phyloP scores from a whole-genome alignment of 2,888 invertebrate genomes.

The Myopa testacea region DNA sequence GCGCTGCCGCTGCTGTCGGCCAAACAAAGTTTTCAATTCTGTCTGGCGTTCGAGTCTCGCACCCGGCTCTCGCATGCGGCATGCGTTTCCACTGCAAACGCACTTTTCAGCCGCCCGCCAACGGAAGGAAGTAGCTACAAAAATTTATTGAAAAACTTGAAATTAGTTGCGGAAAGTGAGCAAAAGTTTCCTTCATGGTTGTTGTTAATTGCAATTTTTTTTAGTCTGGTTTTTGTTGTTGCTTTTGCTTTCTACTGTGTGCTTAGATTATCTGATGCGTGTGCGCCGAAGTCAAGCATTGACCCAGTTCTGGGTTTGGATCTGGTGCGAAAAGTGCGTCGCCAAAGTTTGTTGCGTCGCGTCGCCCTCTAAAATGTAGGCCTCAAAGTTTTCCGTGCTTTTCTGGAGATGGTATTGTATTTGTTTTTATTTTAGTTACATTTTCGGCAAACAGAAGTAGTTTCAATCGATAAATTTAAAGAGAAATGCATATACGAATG shows the following conservation, averaged over 20 bases:
- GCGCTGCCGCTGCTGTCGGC: constrained; percentile 3
- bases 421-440: constrained; percentile 38
- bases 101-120: constrained; percentile 33
- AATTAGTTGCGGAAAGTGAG: constrained; percentile 44
- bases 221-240: constrained; percentile 38
- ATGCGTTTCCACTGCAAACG: constrained; percentile 37
- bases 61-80: constrained; percentile 47
- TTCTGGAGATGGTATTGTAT: neutral
- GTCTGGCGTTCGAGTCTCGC: constrained; percentile 35
- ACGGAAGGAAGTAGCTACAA: constrained; percentile 12
- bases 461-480: constrained; percentile 34
- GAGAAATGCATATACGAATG: neutral
- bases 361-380: constrained; percentile 46
- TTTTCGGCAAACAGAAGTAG: constrained; percentile 31
- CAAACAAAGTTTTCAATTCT: constrained; percentile 46
- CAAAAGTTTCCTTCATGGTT: constrained; percentile 48
- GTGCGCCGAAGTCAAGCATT: constrained; percentile 49
- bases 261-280: constrained; percentile 44
- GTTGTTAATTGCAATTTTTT: constrained; percentile 51
- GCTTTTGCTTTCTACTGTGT: constrained; percentile 8
- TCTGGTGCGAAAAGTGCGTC: constrained; percentile 38
- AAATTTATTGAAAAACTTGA: constrained; percentile 48
- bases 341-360: constrained; percentile 46
- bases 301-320: constrained; percentile 42
- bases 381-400: constrained; percentile 14